Percentiles rank a stretch among this genome's conserved stretches.
phyloP scores from a whole-genome alignment of 2,113 vertebrate genomes.

The Xiphophorus couchianus region DNA sequence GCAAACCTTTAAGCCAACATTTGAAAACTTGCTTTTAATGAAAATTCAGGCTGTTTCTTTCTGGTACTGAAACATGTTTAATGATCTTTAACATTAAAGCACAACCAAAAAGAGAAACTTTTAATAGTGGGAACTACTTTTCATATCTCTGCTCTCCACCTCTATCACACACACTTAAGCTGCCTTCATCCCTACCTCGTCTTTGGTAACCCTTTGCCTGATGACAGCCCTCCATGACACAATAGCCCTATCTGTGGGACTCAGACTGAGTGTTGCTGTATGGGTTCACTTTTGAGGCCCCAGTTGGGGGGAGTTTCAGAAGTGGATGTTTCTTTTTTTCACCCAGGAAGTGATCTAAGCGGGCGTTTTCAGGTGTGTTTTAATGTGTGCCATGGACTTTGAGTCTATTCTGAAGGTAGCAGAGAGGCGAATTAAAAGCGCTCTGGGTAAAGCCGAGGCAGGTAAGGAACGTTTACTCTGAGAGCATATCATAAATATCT shows the following conservation, averaged over 20 bases:
- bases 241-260: slow-evolving; percentile 48
- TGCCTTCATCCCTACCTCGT: slow-evolving; percentile 38
- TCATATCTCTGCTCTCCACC: slow-evolving; percentile 28
- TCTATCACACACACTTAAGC: slow-evolving; percentile 58
- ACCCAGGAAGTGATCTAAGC: background rate
- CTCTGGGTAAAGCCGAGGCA: slow-evolving; percentile 55
- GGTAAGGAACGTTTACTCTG: slow-evolving; percentile 50
- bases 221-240: slow-evolving; percentile 64
- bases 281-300: slow-evolving; percentile 20
- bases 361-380: slow-evolving; percentile 19
- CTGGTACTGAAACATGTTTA: no score
- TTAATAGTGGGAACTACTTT: no score
- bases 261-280: slow-evolving; percentile 17
- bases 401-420: slow-evolving; percentile 67
- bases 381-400: slow-evolving; percentile 61
- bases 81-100: no score
- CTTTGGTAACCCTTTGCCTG: slow-evolving; percentile 50
- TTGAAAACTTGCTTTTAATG: no score
- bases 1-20: no score
- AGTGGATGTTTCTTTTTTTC: background rate
- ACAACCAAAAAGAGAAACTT: background rate
- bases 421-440: slow-evolving; percentile 62
- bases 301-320: slow-evolving; percentile 8
- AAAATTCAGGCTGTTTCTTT: no score
- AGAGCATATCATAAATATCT: no score